Conservation (phyloP, 1,140 invertebrate genomes). For the Copidosoma floridanum region DNA sequence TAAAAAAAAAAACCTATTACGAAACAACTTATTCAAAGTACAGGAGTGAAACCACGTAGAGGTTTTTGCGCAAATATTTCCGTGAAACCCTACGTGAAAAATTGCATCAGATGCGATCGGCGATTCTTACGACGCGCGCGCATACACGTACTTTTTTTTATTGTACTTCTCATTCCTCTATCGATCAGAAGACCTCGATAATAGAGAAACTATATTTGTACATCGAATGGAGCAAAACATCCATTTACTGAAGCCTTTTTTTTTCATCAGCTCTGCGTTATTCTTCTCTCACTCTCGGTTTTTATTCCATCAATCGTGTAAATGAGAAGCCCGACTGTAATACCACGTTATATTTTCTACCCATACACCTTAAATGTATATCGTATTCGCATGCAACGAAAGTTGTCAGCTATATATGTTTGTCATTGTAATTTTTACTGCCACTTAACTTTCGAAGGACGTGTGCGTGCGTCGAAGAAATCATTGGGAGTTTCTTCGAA, state of each 20-base stretch:
- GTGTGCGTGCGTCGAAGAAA: constrained; percentile 21
- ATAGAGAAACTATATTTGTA: constrained; percentile 1
- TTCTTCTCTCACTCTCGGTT: background rate
- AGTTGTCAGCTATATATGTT: too few species aligned
- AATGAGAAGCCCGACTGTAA: background rate
- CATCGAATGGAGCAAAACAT: background rate
- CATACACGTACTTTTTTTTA: too few species aligned
- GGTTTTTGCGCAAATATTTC: too few species aligned
- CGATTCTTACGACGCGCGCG: too few species aligned
- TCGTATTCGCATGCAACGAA: too few species aligned
- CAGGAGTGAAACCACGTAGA: too few species aligned
- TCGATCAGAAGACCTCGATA: background rate
- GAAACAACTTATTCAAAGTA: too few species aligned
- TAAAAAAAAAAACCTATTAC: too few species aligned
- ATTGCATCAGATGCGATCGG: too few species aligned
- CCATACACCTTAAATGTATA: too few species aligned
- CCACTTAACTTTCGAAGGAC: background rate
- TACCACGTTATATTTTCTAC: background rate
- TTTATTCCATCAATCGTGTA: background rate
- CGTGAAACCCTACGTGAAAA: background rate
- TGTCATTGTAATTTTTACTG: background rate
- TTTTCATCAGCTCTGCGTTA: background rate
- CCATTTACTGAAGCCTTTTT: constrained; percentile 1
- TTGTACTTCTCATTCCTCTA: background rate
- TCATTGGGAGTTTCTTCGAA: constrained; percentile 19